A percentile compares a stretch with the other conserved stretches of the same genome.
Evolutionary conservation across 2,888 invertebrate species (phyloP).

Genomic region (Notodonta ziczac): DNA sequence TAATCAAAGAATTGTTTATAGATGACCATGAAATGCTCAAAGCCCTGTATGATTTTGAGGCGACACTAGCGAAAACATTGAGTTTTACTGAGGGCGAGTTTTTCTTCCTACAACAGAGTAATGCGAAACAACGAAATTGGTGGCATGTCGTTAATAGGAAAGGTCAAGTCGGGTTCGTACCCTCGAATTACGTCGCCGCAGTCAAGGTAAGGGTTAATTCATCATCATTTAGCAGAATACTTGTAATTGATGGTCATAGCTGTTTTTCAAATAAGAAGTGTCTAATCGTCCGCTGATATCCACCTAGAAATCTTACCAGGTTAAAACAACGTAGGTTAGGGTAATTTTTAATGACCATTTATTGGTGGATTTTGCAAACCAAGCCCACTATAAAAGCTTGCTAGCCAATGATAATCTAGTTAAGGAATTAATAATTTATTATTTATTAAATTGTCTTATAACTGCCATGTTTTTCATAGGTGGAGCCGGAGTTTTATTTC

Average conservation of each 20-base stretch:
- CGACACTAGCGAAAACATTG: slow-evolving; percentile 92
- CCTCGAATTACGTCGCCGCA: slow-evolving; percentile 93
- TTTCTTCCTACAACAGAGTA: slow-evolving; percentile 91
- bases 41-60: slow-evolving; percentile 93
- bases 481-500: slow-evolving; percentile 88
- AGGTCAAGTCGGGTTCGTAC: slow-evolving; percentile 93
- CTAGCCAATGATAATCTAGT: no score
- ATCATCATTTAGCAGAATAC: slow-evolving; percentile 28
- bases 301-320: no score
- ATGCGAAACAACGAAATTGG: slow-evolving; percentile 93
- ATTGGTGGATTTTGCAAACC: no score
- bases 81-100: slow-evolving; percentile 92
- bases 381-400: no score
- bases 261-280: no score
- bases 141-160: slow-evolving; percentile 94
- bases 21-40: slow-evolving; percentile 92
- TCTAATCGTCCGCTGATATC: no score
- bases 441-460: no score
- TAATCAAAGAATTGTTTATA: slow-evolving; percentile 41
- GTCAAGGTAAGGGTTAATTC: slow-evolving; percentile 85
- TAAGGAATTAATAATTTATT: no score
- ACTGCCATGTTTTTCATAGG: slow-evolving; percentile 61
- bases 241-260: not conserved
- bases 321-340: no score
- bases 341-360: no score